A percentile compares a stretch with the other conserved stretches of the same genome.
These are phyloP conservation scores for Boloria euphrosyne DNA, from an alignment of 2,888 invertebrate species.

Conservation along the genomic window DNA sequence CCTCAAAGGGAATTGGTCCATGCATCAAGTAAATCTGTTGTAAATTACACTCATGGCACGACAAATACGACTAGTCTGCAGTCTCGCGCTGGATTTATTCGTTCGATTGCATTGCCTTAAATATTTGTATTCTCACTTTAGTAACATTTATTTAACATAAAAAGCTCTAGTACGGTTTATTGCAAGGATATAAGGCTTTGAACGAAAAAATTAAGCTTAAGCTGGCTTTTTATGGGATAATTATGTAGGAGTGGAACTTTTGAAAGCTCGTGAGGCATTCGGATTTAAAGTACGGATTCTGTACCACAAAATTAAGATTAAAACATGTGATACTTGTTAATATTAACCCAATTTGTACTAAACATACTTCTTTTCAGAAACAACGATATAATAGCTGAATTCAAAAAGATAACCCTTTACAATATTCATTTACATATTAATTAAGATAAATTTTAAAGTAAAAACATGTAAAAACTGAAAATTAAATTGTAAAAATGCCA, in stretches of 20 bases:
- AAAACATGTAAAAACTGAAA: conserved; percentile 5
- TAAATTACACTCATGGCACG: conserved; percentile 49
- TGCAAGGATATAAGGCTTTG: conserved; percentile 2
- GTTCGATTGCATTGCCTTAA: conserved; percentile 30
- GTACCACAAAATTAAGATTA: too few relatives aligned
- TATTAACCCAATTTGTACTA: too few relatives aligned
- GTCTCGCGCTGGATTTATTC: conserved; percentile 32
- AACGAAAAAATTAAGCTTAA: too few relatives aligned
- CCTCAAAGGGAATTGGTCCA: conserved; percentile 38
- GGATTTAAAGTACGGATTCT: too few relatives aligned
- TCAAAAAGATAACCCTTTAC: not conserved
- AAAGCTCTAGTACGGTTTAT: conserved; percentile 10
- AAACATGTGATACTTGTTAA: too few relatives aligned
- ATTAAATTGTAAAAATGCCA: conserved; percentile 16
- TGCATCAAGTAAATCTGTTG: conserved; percentile 48
- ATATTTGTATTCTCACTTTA: conserved; percentile 24
- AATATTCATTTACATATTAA: conserved; percentile 1
- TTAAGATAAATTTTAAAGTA: conserved; percentile 2
- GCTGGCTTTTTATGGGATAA: too few relatives aligned
- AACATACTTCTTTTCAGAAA: too few relatives aligned
- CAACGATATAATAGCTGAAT: too few relatives aligned
- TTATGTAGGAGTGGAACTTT: too few relatives aligned
- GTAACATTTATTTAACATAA: conserved; percentile 19
- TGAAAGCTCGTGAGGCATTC: too few relatives aligned
- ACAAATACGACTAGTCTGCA: conserved; percentile 48